These are phyloP conservation scores for Origma solitaria DNA, from an alignment of 2,113 vertebrate species.

Conservation along the genomic window DNA sequence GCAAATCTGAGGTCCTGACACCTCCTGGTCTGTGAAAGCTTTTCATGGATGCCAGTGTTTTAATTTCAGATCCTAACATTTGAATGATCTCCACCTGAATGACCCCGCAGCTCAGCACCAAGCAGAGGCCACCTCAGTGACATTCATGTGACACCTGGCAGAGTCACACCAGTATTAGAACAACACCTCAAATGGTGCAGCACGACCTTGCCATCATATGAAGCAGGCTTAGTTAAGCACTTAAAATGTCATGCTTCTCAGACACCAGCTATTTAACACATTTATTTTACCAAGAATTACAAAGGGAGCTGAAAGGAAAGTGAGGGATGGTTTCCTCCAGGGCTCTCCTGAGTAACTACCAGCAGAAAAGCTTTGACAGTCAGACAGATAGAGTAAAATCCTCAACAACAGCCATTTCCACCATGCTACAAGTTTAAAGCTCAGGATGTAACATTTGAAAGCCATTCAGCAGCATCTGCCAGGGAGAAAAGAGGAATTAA, in stretches of 20 bases:
- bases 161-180: neutral
- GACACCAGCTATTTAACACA: neutral
- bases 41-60: neutral
- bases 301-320: constrained; percentile 4
- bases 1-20: neutral
- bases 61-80: neutral
- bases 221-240: neutral
- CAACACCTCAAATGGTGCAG: neutral
- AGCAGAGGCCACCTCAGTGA: neutral
- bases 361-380: neutral
- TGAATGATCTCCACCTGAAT: neutral
- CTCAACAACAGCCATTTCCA: neutral
- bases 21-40: neutral
- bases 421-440: neutral
- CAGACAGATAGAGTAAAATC: neutral
- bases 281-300: neutral
- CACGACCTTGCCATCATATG: neutral
- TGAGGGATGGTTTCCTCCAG: neutral
- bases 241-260: neutral
- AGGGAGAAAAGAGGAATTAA: neutral
- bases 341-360: neutral
- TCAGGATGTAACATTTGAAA: neutral
- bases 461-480: neutral
- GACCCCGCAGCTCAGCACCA: neutral
- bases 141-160: neutral